Conservation (phyloP, 2,113 vertebrate genomes). For the Alethe castanea region DNA sequence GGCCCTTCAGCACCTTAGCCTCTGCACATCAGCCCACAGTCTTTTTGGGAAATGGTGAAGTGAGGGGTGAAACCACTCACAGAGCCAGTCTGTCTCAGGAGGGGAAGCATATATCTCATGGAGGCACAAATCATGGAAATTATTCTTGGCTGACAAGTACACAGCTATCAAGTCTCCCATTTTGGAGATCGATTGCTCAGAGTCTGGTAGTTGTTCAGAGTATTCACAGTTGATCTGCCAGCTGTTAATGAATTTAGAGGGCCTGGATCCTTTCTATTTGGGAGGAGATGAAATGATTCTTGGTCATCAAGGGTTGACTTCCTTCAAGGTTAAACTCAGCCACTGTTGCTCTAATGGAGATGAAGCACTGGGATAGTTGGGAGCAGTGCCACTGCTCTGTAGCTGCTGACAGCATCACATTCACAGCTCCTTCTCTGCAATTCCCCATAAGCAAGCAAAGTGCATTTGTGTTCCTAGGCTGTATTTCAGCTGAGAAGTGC, state of each 20-base stretch:
- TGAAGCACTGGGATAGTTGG: neutral
- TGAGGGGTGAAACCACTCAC: neutral
- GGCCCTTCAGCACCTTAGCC: neutral
- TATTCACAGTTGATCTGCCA: neutral
- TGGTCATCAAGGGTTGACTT: neutral
- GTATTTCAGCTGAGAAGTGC: slow-evolving; percentile 21
- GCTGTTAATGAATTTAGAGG: neutral
- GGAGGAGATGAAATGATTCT: neutral
- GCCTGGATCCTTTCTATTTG: neutral
- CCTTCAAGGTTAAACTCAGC: neutral
- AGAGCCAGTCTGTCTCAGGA: neutral
- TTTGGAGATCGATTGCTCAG: neutral
- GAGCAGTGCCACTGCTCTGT: neutral
- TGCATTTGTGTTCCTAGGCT: neutral
- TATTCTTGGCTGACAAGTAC: neutral
- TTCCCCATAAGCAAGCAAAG: neutral
- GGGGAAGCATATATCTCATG: neutral
- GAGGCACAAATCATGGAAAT: neutral
- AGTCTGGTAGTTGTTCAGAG: neutral
- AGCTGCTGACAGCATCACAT: neutral
- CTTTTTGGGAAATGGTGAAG: neutral
- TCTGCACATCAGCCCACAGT: neutral
- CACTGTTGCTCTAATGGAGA: neutral
- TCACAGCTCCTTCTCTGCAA: neutral
- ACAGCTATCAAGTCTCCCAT: neutral